A percentile compares a stretch with the other conserved stretches of the same genome.
phyloP scores from a whole-genome alignment of 2,888 invertebrate genomes.

The Hydrotaea cyrtoneurina region DNA sequence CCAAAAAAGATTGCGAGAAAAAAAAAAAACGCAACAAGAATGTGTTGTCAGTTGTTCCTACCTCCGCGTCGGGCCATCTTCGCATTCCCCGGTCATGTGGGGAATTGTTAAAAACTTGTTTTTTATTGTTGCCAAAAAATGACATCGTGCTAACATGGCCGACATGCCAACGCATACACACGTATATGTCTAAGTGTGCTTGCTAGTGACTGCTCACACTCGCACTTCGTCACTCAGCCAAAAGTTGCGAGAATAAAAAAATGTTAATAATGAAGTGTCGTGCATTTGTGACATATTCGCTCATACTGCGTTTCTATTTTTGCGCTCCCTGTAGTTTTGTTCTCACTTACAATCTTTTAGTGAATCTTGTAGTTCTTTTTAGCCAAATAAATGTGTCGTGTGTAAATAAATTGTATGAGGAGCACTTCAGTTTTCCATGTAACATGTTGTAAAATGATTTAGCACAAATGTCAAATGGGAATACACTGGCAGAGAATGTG shows the following conservation, averaged over 20 bases:
- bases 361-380: slow-evolving; percentile 29
- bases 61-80: background rate
- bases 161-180: slow-evolving; percentile 10
- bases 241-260: slow-evolving; percentile 16
- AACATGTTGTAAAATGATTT: slow-evolving; percentile 4
- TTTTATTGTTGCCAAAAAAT: background rate
- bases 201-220: slow-evolving; percentile 14
- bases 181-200: background rate
- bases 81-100: slow-evolving; percentile 31
- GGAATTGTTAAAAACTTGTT: slow-evolving; percentile 32
- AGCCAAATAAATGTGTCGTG: background rate
- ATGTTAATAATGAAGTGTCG: slow-evolving; percentile 59
- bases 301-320: background rate
- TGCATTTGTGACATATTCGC: slow-evolving; percentile 47
- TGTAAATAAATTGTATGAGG: background rate
- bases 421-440: slow-evolving; percentile 29
- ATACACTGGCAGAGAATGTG: slow-evolving; percentile 24
- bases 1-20: background rate
- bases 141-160: slow-evolving; percentile 30
- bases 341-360: slow-evolving; percentile 19
- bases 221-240: background rate
- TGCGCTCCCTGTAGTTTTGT: background rate
- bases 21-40: slow-evolving; percentile 41
- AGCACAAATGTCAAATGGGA: slow-evolving; percentile 25
- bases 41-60: slow-evolving; percentile 27